Conservation (phyloP, 2,797 vertebrate species). For the Sardinella longiceps region DNA sequence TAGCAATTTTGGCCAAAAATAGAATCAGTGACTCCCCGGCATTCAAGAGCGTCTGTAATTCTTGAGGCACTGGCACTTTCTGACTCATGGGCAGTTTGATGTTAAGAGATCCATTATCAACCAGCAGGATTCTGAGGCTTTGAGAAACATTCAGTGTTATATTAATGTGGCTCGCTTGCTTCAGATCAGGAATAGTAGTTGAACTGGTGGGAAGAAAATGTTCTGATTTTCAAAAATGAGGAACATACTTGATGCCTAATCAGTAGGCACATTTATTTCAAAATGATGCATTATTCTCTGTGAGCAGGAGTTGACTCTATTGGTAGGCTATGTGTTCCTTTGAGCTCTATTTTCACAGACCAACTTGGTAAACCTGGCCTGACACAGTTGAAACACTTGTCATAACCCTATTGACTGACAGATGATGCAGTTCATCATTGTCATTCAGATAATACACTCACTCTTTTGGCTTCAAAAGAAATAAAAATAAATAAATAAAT, state of each 20-base stretch:
- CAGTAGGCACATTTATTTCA: background rate
- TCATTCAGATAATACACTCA: slow-evolving; percentile 58
- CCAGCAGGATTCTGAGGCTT: background rate
- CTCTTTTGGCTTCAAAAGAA: slow-evolving; percentile 45
- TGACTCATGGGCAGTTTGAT: background rate
- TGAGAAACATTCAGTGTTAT: background rate
- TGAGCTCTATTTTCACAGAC: background rate
- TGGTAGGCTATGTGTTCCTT: background rate
- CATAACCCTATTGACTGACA: background rate
- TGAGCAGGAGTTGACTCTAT: background rate
- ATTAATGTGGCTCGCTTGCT: background rate
- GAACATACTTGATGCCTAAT: background rate
- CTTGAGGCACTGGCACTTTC: background rate
- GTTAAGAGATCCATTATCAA: slow-evolving; percentile 9
- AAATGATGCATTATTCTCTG: too few species aligned
- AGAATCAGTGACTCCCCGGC: background rate
- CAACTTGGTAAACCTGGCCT: background rate
- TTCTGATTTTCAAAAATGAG: background rate
- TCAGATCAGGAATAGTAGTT: background rate
- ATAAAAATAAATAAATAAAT: slow-evolving; percentile 62
- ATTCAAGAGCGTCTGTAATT: background rate
- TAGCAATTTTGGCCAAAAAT: background rate
- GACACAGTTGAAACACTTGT: background rate
- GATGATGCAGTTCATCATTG: slow-evolving; percentile 54
- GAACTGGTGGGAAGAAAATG: background rate